Evolutionary conservation across 2,797 vertebrate genomes (phyloP).

Genomic region (Geotrypetes seraphini): DNA sequence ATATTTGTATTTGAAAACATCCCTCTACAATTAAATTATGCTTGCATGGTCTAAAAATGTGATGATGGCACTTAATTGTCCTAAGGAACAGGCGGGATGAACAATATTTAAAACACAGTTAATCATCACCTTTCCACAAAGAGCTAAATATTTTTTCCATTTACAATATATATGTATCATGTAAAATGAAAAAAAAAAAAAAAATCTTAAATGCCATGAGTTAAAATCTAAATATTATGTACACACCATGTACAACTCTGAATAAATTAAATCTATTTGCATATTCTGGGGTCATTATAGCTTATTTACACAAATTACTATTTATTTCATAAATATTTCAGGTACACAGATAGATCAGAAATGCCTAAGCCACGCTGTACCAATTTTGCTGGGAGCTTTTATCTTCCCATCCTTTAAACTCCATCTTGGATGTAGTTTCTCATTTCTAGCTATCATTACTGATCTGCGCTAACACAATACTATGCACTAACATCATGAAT

Average conservation of each 20-base stretch:
- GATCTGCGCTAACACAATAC: too few relatives aligned
- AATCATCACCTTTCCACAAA: conserved; percentile 66
- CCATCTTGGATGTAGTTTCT: not conserved
- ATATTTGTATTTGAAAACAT: conserved; percentile 1
- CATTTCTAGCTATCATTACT: too few relatives aligned
- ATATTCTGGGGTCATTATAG: conserved; percentile 92
- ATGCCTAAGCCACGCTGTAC: too few relatives aligned
- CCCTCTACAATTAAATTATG: conserved; percentile 2
- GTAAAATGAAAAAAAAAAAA: conserved; percentile 58
- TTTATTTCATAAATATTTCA: conserved; percentile 98
- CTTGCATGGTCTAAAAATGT: conserved; percentile 28
- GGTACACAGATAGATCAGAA: conserved; percentile 10
- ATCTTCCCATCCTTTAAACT: not conserved
- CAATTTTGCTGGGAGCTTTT: not conserved
- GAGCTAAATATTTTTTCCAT: conserved; percentile 77
- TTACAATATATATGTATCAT: conserved; percentile 82
- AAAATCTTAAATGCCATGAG: conserved; percentile 62
- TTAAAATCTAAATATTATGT: conserved; percentile 92
- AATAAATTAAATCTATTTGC: conserved; percentile 99
- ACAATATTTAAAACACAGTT: conserved; percentile 63
- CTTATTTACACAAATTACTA: conserved; percentile 96
- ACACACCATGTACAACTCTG: conserved; percentile 96
- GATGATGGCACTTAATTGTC: conserved; percentile 68
- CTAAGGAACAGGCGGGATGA: conserved; percentile 57
- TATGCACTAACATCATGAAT: too few relatives aligned